phyloP scores from a whole-genome alignment of 2,113 vertebrate genomes.

The Parotia lawesii region DNA sequence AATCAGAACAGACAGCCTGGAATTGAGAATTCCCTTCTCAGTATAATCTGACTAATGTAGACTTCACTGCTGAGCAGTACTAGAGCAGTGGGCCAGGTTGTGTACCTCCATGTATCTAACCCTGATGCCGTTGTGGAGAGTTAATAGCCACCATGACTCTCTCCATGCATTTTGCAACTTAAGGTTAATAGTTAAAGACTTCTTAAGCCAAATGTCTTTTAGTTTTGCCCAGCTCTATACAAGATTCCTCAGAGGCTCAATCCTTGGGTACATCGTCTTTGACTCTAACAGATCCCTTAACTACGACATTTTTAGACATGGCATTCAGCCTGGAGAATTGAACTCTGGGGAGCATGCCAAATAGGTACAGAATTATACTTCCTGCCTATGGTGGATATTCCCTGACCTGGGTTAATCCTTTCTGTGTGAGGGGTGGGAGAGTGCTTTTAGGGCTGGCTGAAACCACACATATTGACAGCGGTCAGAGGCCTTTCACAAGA shows the following conservation, averaged over 20 bases:
- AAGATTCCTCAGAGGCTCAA: neutral
- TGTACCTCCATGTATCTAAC: neutral
- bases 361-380: neutral
- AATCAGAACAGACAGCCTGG: neutral
- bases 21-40: neutral
- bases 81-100: neutral
- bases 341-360: rapidly evolving
- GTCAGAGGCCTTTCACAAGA: neutral
- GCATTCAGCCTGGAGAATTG: neutral
- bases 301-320: neutral
- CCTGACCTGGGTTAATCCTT: neutral
- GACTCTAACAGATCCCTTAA: neutral
- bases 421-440: neutral
- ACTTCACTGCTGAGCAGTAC: neutral
- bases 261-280: neutral
- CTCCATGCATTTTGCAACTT: neutral
- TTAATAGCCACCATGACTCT: neutral
- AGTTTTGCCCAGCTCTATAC: neutral
- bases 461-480: neutral
- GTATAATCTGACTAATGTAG: neutral
- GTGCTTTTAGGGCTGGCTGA: neutral
- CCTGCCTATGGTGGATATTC: rapidly evolving
- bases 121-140: rapidly evolving
- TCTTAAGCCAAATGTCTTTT: neutral
- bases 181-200: neutral